Evolutionary conservation across 2,888 invertebrate genomes (phyloP).

Genomic region (Phengaris alcon): DNA sequence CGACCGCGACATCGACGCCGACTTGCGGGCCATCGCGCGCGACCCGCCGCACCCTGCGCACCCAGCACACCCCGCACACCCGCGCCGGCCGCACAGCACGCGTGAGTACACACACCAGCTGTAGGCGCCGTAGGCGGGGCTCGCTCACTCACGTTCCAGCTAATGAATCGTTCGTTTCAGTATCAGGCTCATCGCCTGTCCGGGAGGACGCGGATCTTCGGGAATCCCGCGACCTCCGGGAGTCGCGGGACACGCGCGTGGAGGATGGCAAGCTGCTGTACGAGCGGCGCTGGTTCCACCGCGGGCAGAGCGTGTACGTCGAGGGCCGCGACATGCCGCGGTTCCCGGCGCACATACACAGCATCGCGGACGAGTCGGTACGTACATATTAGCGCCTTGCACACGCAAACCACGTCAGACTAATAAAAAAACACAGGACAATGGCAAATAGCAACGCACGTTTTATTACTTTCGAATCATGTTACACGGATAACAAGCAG

Average conservation of each 20-base stretch:
- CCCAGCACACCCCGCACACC: slow-evolving; percentile 45
- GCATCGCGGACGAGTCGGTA: slow-evolving; percentile 94
- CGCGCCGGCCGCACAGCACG: slow-evolving; percentile 36
- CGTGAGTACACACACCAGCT: not conserved
- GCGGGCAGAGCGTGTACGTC: slow-evolving; percentile 94
- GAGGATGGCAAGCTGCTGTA: slow-evolving; percentile 96
- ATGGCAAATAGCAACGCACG: too few species aligned
- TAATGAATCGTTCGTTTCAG: not conserved
- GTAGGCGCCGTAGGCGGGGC: slow-evolving; percentile 86
- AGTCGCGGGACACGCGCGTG: slow-evolving; percentile 86
- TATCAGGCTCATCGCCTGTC: slow-evolving; percentile 65
- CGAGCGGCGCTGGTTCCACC: slow-evolving; percentile 96
- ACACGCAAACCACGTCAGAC: too few species aligned
- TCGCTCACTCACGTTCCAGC: slow-evolving; percentile 89
- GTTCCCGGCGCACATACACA: slow-evolving; percentile 93
- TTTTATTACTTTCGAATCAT: too few species aligned
- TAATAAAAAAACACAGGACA: too few species aligned
- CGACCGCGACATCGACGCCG: slow-evolving; percentile 92
- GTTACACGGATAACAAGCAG: too few species aligned
- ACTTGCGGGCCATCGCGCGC: slow-evolving; percentile 88
- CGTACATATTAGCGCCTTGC: slow-evolving; percentile 39
- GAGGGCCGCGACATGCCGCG: slow-evolving; percentile 92
- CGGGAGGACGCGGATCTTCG: slow-evolving; percentile 54
- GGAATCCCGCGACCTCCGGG: slow-evolving; percentile 59
- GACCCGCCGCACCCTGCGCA: slow-evolving; percentile 52